Percentiles rank a stretch among this genome's conserved stretches.
Conservation (phyloP, 2,888 invertebrate genomes). For the Diabrotica balteata region DNA sequence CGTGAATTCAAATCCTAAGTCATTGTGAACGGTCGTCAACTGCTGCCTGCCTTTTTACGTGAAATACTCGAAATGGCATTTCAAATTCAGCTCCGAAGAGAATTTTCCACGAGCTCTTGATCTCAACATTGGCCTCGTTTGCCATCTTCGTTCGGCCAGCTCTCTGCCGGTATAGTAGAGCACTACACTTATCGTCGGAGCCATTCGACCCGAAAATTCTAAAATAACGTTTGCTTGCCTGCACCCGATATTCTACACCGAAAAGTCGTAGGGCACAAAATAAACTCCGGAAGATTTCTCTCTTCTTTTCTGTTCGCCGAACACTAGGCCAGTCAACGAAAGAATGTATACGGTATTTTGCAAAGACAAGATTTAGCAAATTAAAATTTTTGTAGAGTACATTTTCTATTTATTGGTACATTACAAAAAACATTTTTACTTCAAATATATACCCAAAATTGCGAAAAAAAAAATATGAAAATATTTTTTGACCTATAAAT, state of each 20-base stretch:
- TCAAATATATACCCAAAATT: no score
- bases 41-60: slow-evolving; percentile 8
- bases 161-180: slow-evolving; percentile 14
- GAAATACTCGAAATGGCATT: slow-evolving; percentile 27
- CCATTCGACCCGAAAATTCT: slow-evolving; percentile 49
- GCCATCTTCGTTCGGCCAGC: slow-evolving; percentile 35
- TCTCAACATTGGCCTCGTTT: slow-evolving; percentile 52
- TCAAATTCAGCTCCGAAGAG: slow-evolving; percentile 51
- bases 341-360: neutral
- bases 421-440: no score
- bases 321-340: neutral
- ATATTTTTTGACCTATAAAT: no score
- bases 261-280: slow-evolving; percentile 33
- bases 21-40: neutral
- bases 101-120: slow-evolving; percentile 50
- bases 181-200: slow-evolving; percentile 18
- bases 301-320: no score
- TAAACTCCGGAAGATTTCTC: slow-evolving; percentile 32
- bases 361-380: no score
- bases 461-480: no score
- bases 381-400: no score
- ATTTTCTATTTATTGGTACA: no score
- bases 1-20: no score
- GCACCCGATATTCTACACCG: slow-evolving; percentile 38
- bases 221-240: slow-evolving; percentile 50